Evolutionary conservation across 2,797 vertebrate species (phyloP), one percentile per base, ranked within the genome.

Genomic region (Helostoma temminkii): DNA sequence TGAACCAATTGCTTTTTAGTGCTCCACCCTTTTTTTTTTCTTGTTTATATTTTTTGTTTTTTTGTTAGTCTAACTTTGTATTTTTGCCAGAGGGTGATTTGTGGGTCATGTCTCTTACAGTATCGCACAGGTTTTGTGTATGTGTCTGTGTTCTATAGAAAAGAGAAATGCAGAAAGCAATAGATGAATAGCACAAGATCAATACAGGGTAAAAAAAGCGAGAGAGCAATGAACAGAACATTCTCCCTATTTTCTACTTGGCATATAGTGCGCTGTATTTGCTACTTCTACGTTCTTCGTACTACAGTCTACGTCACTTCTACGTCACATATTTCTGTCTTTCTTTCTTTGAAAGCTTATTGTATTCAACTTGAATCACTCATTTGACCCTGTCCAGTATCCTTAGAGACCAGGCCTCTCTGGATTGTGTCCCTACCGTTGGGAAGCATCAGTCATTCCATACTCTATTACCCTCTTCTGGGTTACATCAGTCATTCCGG

Each of bases 381-480:
- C 59, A 54, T 80, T 85, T 78, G 70, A 77, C 46, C 62, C 67
- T 19, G 2, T 72, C 69, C 62, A 68, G 66, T 70, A 52, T 80
- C 81, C 58, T 77, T 26, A 70, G 65, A 62, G 73, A 42, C 32
- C n/a, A 66, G 54, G 53, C 36, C 63, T 53, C 67, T 55, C 45
- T 80, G 78, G 32, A 76, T 71, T 69, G 53, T 52, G n/a, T 68
- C 63, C 54, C 9, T 39, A 22, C 60, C 16, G 12, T 66, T 62
- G 47, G 72, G 83, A 76, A 54, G 43, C 87, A 91, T 92, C 89
- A 50, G 65, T 93, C 88, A 91, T 88, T 88, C 83, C 78, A 81
- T 66, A 77, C 87, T 90, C 69, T 66, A 89, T 93, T 92, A 91
- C 75, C 83, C 76, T 86, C 88, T 81, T 83, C 63, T 84, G 84